Percentiles rank a stretch among this genome's conserved stretches.
phyloP scores from a whole-genome alignment of 1,140 invertebrate species.

The Drosophila erecta region DNA sequence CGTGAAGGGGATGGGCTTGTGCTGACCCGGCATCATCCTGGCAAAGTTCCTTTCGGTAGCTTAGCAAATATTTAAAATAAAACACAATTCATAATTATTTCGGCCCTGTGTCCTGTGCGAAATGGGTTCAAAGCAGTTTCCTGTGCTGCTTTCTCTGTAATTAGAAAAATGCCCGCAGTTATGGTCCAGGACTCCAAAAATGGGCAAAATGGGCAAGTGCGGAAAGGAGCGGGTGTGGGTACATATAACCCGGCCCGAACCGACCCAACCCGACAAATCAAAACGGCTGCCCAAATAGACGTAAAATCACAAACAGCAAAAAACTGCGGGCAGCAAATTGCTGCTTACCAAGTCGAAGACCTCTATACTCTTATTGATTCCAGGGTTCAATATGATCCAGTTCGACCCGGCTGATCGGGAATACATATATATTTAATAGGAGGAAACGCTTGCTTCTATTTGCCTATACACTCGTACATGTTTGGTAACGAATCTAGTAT shows the following conservation, averaged over 20 bases:
- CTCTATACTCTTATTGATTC: not conserved
- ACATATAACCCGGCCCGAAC: constrained; percentile 5
- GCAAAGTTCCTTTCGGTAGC: constrained; percentile 68
- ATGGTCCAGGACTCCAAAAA: constrained; percentile 6
- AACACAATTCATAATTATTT: constrained; percentile 71
- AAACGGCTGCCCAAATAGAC: constrained; percentile 33
- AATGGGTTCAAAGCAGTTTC: constrained; percentile 65
- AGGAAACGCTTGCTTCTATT: no score
- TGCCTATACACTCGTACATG: no score
- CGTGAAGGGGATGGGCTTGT: constrained; percentile 36
- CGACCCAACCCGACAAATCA: constrained; percentile 29
- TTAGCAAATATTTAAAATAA: constrained; percentile 76
- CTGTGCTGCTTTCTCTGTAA: constrained; percentile 49
- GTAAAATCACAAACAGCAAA: constrained; percentile 9
- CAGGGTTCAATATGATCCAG: no score
- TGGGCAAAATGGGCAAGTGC: no score
- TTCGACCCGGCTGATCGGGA: no score
- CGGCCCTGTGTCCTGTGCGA: constrained; percentile 17
- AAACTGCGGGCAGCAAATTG: not conserved
- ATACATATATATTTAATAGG: not conserved
- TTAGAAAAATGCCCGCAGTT: constrained; percentile 78
- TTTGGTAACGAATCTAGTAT: no score
- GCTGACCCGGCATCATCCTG: not conserved
- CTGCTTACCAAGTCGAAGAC: not conserved
- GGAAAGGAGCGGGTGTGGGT: not conserved